Base-by-base conservation (phyloP, 2,888 invertebrate genomes). In the Drosophila subquinaria region DNA sequence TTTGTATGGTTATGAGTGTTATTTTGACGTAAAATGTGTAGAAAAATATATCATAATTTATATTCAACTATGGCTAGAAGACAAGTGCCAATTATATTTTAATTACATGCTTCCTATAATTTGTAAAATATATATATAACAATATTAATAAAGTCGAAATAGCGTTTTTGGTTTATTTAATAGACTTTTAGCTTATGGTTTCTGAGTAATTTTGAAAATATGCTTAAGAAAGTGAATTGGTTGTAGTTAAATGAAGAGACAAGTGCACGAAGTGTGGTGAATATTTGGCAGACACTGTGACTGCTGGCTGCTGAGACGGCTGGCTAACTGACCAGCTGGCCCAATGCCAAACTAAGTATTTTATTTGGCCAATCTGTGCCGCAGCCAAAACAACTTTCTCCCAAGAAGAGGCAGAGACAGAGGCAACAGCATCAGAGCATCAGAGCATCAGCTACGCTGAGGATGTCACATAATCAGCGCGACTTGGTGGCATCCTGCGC, bases 361-460 rank as follows among this genome's bases (percentile, higher is more conserved):
- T 76, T 47, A 60, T 73, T 65, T 69, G 74, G 74, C 78, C 76
- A 69, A 78, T 69, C 76, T 70, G 70, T 79, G 75, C 79, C 70
- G 77, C 79, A 53, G 79, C 82, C 69, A 80, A 84, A 84, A 85
- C 83, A 85, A 88, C 83, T 88, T 84, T 84, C 83, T 71, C 88
- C 69, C 70, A 65, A 23, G 48, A n/a, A 55, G 27, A 11, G n/a
- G 10, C 42, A 42, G 10, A 6, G 36, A 17, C 48, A 13, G n/a
- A 20, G 36, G 47, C 45, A 52, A 30, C 35, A 17, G 23, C 27
- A 27, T 40, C 50, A 45, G 8, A 17, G 23, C 27, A 27, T 40
- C 50, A 45, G 8, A 20, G n/a, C 35, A 60, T 33, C 48, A 15
- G 23, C 15, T 10, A 17, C 9, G 33, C n/a, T 63, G 73, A 56